Evolutionary conservation across 2,888 invertebrate species (phyloP).

Genomic region (Blastobasis adustella): DNA sequence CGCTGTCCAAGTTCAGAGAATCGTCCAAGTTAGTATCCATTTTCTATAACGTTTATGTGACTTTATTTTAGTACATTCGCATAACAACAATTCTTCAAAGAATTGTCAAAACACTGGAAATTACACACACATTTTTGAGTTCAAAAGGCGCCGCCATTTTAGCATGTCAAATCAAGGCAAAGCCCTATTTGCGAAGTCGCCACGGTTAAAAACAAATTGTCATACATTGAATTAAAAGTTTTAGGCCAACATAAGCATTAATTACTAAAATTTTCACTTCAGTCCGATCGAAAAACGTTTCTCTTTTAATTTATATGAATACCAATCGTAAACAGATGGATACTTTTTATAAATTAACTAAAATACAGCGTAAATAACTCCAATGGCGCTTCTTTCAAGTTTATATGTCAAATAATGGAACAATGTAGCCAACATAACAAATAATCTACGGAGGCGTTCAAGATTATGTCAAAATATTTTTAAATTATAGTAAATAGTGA

Average conservation of each 20-base stretch:
- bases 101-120: slow-evolving; percentile 15
- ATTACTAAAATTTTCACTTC: neutral
- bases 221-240: slow-evolving; percentile 18
- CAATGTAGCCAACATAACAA: slow-evolving; percentile 31
- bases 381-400: slow-evolving; percentile 72
- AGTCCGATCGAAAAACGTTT: neutral
- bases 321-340: slow-evolving; percentile 5
- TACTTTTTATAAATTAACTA: slow-evolving; percentile 22
- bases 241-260: slow-evolving; percentile 11
- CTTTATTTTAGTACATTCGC: too few species aligned
- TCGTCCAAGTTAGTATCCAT: slow-evolving; percentile 67
- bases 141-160: slow-evolving; percentile 75
- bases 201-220: slow-evolving; percentile 70
- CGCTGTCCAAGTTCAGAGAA: slow-evolving; percentile 51
- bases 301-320: slow-evolving; percentile 14
- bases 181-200: slow-evolving; percentile 43
- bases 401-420: slow-evolving; percentile 36
- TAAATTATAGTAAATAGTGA: neutral
- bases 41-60: slow-evolving; percentile 3
- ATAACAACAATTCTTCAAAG: too few species aligned
- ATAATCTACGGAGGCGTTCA: slow-evolving; percentile 1
- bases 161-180: slow-evolving; percentile 58
- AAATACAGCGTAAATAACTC: slow-evolving; percentile 31
- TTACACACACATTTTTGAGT: slow-evolving; percentile 41
- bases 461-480: neutral